Percentiles rank a stretch among this genome's conserved stretches.
phyloP scores from a whole-genome alignment of 2,113 vertebrate genomes.

The Tyrannus savana region DNA sequence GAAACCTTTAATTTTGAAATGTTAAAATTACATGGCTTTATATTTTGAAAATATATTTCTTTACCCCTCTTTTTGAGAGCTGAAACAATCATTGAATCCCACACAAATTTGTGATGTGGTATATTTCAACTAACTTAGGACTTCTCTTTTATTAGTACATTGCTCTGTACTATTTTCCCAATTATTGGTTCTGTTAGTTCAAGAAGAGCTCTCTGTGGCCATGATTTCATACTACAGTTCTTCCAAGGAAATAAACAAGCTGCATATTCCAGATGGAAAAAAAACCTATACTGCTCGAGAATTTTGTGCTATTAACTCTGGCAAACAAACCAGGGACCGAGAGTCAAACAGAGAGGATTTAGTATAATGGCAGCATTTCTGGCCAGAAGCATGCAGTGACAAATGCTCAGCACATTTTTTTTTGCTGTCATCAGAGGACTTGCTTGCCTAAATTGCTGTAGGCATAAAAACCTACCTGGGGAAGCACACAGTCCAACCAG shows the following conservation, averaged over 20 bases:
- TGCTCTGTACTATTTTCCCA: background rate
- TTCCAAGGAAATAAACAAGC: background rate
- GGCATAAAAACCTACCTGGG: background rate
- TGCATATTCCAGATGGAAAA: background rate
- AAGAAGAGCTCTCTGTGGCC: background rate
- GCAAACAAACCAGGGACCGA: background rate
- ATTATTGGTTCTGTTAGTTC: background rate
- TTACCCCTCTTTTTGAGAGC: background rate
- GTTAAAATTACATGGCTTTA: background rate
- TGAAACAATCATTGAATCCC: background rate
- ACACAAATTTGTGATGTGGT: background rate
- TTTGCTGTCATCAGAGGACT: background rate
- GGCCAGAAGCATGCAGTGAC: background rate
- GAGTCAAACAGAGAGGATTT: background rate
- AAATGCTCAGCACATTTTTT: background rate
- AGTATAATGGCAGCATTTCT: background rate
- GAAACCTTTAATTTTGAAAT: background rate
- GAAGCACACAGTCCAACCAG: background rate
- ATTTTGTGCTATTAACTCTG: background rate
- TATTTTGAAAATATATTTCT: background rate
- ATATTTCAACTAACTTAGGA: background rate
- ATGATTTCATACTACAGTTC: background rate
- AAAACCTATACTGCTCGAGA: accelerated
- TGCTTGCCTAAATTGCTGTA: background rate
- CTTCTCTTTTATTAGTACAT: background rate